Base-by-base conservation (phyloP, 2,797 vertebrate genomes). In the Sebastes kiyomatsui region DNA sequence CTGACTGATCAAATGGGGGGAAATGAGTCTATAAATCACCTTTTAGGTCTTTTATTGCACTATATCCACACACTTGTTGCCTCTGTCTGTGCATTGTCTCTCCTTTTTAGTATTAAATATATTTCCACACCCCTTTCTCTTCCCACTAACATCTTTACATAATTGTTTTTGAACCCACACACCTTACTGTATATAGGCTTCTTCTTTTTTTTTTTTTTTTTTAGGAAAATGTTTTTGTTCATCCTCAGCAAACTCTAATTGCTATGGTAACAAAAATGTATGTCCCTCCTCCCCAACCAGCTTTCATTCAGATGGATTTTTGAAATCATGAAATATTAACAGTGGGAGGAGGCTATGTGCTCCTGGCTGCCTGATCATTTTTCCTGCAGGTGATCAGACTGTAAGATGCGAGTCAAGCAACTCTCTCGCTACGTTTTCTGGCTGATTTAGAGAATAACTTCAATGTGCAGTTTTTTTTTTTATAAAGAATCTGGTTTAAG, bases 261-360 rank as follows among this genome's bases (percentile, higher is more conserved):
- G 90, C 95, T 92, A 96, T 96, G 94, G 95, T 87, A 95, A 96
- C 95, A 79, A 90, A 87, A 86, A 84, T 79, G 72, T 72, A 86
- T 42, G 90, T 90, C 83, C 87, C 87, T 87, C 91, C 87, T 80
- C 85, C 84, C 67, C 62, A 61, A 61, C 55, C 88, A 78, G 72
- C 87, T 83, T 91, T 88, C 92, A 93, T 94, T 93, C 92, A 93
- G 88, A 90, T 91, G 82, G 42, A 83, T 87, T 86, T 64, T 87
- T 67, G 59, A 88, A 90, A 81, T 88, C 81, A 80, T 89, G 88
- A 90, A 74, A 72, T 70, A 16, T 81, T n/a, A 22, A 22, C 46
- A 12, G 87, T 89, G 86, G 89, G 93, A 89, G 90, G 92, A 87
- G 75, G 79, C 58, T 72, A 67, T 78, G 86, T 85, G 79, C 85